Conservation (phyloP, 1,140 invertebrate genomes). For the Physella acuta region DNA sequence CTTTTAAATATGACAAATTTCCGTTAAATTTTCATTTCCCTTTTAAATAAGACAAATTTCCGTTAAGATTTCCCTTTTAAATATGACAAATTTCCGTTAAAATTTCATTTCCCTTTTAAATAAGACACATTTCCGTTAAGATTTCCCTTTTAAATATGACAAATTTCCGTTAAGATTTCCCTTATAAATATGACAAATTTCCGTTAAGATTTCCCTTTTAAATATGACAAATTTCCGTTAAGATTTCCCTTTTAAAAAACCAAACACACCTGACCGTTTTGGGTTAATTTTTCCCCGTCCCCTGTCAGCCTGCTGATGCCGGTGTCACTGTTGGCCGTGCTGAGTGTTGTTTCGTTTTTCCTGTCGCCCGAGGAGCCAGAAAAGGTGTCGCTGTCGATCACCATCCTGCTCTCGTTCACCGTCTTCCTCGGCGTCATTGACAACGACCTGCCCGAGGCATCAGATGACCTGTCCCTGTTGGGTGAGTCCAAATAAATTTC, state of each 20-base stretch:
- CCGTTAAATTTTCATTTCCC: too few relatives aligned
- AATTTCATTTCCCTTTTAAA: too few relatives aligned
- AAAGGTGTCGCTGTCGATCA: conserved; percentile 5
- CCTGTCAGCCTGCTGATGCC: conserved; percentile 3
- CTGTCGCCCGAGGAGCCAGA: conserved; percentile 8
- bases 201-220: too few relatives aligned
- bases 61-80: too few relatives aligned
- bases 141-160: not conserved
- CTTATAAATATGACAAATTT: too few relatives aligned
- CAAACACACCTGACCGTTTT: not conserved
- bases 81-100: too few relatives aligned
- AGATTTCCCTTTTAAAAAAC: not conserved
- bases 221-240: not conserved
- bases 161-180: too few relatives aligned
- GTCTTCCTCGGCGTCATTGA: conserved; percentile 7
- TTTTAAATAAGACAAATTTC: too few relatives aligned
- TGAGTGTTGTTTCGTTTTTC: not conserved
- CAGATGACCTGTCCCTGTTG: conserved; percentile 1
- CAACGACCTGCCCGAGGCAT: conserved; percentile 1
- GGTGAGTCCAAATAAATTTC: not conserved
- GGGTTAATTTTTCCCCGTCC: not conserved
- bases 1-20: too few relatives aligned
- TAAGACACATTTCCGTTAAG: not conserved
- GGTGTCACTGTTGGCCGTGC: not conserved
- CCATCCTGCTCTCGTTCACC: conserved; percentile 5